A percentile compares a stretch with the other conserved stretches of the same genome.
Conservation (phyloP, 1,140 invertebrate species). For the Dendrolimus punctatus region DNA sequence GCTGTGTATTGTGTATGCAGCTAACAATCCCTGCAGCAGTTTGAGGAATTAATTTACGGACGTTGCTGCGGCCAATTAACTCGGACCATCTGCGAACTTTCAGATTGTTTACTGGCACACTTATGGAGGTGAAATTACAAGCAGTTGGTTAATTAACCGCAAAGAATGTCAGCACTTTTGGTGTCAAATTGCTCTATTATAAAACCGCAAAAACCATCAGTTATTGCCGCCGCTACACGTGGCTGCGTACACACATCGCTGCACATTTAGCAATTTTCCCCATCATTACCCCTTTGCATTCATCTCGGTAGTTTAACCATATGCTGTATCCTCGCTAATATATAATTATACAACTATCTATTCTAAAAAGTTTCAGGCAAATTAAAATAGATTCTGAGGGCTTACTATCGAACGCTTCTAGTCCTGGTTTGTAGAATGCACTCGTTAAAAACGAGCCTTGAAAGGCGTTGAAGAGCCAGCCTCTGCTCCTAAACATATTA, state of each 20-base stretch:
- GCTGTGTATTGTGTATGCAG: background rate
- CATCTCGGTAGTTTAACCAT: slow-evolving; percentile 36
- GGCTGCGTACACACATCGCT: slow-evolving; percentile 40
- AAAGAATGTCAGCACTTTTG: slow-evolving; percentile 12
- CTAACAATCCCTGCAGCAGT: slow-evolving; percentile 8
- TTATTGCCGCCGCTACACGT: slow-evolving; percentile 42
- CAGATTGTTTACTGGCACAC: no score
- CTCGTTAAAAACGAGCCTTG: no score
- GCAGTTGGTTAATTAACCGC: slow-evolving; percentile 21
- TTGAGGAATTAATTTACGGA: background rate
- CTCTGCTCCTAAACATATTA: no score
- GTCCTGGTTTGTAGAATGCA: no score
- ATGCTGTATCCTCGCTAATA: slow-evolving; percentile 15
- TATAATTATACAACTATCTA: no score
- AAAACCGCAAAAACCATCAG: slow-evolving; percentile 19
- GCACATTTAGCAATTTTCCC: slow-evolving; percentile 48
- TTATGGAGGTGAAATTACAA: background rate
- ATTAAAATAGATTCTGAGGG: no score
- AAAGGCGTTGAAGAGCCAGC: no score
- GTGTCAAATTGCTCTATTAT: slow-evolving; percentile 30
- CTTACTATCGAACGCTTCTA: no score
- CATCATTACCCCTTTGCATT: slow-evolving; percentile 40
- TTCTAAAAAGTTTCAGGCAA: no score
- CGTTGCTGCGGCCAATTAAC: no score
- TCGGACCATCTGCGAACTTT: no score